Evolutionary conservation across 2,888 invertebrate species (phyloP).

Genomic region (Heliconius hortense): DNA sequence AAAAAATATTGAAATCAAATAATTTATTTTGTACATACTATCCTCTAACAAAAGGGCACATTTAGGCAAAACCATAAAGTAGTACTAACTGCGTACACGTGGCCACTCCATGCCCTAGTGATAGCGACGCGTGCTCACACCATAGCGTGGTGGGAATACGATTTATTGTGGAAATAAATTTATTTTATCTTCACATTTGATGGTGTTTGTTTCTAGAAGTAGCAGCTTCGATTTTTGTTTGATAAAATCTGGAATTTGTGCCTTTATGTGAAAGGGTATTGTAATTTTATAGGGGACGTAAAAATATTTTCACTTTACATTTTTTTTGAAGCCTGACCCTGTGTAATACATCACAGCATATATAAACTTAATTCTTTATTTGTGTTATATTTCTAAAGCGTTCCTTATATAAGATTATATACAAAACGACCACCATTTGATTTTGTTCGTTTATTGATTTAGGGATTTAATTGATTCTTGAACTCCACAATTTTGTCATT

Average conservation of each 20-base stretch:
- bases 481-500: too few relatives aligned
- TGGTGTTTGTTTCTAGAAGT: neutral
- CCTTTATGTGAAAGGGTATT: neutral
- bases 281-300: neutral
- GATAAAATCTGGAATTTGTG: constrained; percentile 1
- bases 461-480: too few relatives aligned
- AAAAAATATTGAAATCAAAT: neutral
- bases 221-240: neutral
- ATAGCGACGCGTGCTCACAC: constrained; percentile 31
- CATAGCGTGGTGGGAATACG: constrained; percentile 33
- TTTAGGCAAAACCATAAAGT: constrained; percentile 38
- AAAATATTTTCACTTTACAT: neutral
- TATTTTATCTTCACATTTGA: neutral
- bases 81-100: constrained; percentile 67
- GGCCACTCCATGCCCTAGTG: constrained; percentile 64
- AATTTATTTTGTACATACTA: neutral
- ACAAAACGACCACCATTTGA: too few relatives aligned
- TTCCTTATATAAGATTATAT: too few relatives aligned
- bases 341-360: too few relatives aligned
- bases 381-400: too few relatives aligned
- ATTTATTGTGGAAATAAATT: constrained; percentile 22
- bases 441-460: too few relatives aligned
- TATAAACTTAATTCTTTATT: neutral
- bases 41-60: constrained; percentile 24
- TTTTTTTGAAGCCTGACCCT: neutral